Evolutionary conservation across 2,888 invertebrate species (phyloP).

Genomic region (Macropis europaea): DNA sequence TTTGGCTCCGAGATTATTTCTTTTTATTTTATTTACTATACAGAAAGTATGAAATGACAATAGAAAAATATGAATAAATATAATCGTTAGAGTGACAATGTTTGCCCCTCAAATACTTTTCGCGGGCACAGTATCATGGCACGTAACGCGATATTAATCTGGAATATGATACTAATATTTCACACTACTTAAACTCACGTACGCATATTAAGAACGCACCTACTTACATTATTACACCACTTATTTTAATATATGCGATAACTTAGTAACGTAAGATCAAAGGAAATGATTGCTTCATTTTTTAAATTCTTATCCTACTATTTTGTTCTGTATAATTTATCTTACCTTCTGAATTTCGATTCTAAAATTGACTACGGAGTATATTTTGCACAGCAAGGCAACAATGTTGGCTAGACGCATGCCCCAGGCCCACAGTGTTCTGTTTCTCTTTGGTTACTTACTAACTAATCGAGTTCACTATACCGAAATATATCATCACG

Average conservation of each 20-base stretch:
- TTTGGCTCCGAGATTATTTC: too few relatives aligned
- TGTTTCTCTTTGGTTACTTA: slow-evolving; percentile 31
- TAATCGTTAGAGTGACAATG: slow-evolving; percentile 2
- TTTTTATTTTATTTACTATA: too few relatives aligned
- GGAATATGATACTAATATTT: slow-evolving; percentile 42
- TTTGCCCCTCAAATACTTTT: slow-evolving; percentile 18
- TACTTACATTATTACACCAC: slow-evolving; percentile 11
- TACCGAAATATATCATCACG: slow-evolving; percentile 36
- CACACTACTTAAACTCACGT: slow-evolving; percentile 41
- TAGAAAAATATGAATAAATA: slow-evolving; percentile 10
- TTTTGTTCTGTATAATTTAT: neutral
- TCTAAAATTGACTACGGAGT: neutral
- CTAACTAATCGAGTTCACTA: slow-evolving; percentile 17
- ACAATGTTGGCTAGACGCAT: neutral
- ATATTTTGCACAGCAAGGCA: neutral
- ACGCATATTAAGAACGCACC: slow-evolving; percentile 17
- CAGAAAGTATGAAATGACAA: too few relatives aligned
- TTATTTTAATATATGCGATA: neutral
- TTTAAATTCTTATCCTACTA: neutral
- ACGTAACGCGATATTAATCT: slow-evolving; percentile 49
- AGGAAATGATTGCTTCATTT: neutral
- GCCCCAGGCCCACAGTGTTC: slow-evolving; percentile 17
- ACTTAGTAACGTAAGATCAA: neutral
- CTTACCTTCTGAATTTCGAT: neutral
- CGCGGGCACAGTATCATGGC: slow-evolving; percentile 23